These are phyloP conservation scores for Epirrhoe alternata DNA, from an alignment of 2,888 invertebrate species.

Conservation along the genomic window DNA sequence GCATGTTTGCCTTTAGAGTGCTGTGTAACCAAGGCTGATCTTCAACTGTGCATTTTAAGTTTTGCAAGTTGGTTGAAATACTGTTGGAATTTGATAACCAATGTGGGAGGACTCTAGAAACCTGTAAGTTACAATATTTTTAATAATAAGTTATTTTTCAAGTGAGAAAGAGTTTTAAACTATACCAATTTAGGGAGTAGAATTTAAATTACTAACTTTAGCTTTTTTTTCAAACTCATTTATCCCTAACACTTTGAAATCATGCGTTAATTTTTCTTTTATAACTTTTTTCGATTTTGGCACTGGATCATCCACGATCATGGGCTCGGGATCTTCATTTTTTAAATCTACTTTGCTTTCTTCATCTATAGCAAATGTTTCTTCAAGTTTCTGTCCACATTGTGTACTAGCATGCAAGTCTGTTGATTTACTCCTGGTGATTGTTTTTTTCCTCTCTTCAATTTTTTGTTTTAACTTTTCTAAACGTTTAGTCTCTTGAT, in stretches of 20 bases:
- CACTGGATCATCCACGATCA: slow-evolving; percentile 29
- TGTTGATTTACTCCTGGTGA: slow-evolving; percentile 54
- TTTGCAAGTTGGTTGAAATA: slow-evolving; percentile 89
- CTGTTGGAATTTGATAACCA: slow-evolving; percentile 94
- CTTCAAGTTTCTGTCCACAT: slow-evolving; percentile 44
- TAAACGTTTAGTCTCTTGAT: slow-evolving; percentile 84
- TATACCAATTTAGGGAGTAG: not conserved
- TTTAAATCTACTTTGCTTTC: slow-evolving; percentile 50
- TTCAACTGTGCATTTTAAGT: slow-evolving; percentile 80
- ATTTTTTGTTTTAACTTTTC: slow-evolving; percentile 86
- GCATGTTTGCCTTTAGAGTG: slow-evolving; percentile 86
- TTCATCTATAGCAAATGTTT: slow-evolving; percentile 28
- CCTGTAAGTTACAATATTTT: slow-evolving; percentile 72
- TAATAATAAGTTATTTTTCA: not conserved
- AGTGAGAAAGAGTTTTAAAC: too few relatives aligned
- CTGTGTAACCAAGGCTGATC: slow-evolving; percentile 87
- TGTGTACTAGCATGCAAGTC: slow-evolving; percentile 51
- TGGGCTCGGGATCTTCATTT: slow-evolving; percentile 44
- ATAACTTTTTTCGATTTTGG: slow-evolving; percentile 35
- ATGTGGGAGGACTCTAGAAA: slow-evolving; percentile 91
- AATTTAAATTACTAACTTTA: slow-evolving; percentile 65
- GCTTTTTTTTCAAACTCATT: slow-evolving; percentile 84
- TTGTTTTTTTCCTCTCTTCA: slow-evolving; percentile 80
- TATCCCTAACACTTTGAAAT: slow-evolving; percentile 89
- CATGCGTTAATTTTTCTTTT: slow-evolving; percentile 49